Percentiles rank a stretch among this genome's conserved stretches.
Evolutionary conservation across 2,888 invertebrate genomes (phyloP).

Genomic region (Acleris sparsana): DNA sequence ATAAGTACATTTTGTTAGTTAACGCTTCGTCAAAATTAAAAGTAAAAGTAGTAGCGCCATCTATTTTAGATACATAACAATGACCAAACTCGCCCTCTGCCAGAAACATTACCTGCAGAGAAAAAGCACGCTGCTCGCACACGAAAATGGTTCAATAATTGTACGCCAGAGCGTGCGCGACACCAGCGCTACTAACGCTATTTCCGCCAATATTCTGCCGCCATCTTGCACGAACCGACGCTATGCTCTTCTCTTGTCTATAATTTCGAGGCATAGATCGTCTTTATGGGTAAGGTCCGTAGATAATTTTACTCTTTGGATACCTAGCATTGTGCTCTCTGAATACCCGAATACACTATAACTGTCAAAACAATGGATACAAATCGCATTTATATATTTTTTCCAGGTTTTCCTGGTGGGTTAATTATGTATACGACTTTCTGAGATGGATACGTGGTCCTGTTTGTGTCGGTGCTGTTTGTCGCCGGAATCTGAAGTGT

Average conservation of each 20-base stretch:
- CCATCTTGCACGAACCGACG: constrained; percentile 71
- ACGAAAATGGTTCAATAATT: constrained; percentile 13
- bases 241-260: constrained; percentile 66
- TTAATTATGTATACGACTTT: constrained; percentile 60
- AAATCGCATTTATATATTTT: constrained; percentile 52
- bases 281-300: constrained; percentile 81
- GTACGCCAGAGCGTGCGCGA: constrained; percentile 23
- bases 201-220: constrained; percentile 50
- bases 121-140: constrained; percentile 15
- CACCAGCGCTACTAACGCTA: constrained; percentile 33
- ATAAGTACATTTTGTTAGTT: no score
- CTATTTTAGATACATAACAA: neutral
- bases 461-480: constrained; percentile 78
- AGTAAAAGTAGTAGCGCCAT: constrained; percentile 31
- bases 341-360: constrained; percentile 53
- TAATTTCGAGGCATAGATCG: constrained; percentile 76
- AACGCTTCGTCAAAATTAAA: neutral
- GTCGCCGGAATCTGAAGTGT: constrained; percentile 69
- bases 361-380: constrained; percentile 72
- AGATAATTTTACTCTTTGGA: constrained; percentile 83
- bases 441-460: constrained; percentile 75
- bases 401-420: constrained; percentile 65
- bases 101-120: constrained; percentile 22
- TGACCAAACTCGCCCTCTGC: no score
- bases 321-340: constrained; percentile 67